Percentiles rank a stretch among this genome's conserved stretches.
Evolutionary conservation across 2,113 vertebrate species (phyloP).

Genomic region (Pogona vitticeps): DNA sequence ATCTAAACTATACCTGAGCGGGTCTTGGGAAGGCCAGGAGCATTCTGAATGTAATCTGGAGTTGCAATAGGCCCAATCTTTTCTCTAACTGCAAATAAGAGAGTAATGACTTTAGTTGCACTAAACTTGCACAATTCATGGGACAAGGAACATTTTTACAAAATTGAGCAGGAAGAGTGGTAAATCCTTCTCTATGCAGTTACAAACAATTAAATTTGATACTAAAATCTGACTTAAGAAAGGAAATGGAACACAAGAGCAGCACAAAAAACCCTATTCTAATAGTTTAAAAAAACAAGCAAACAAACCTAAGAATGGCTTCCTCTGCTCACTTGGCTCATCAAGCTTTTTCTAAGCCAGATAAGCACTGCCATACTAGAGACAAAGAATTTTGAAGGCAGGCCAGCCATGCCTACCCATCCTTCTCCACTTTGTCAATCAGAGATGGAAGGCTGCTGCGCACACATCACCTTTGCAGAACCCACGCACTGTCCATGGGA

Average conservation of each 20-base stretch:
- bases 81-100: slow-evolving; percentile 84
- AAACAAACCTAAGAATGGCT: background rate
- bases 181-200: background rate
- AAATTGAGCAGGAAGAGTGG: background rate
- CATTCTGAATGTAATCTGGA: slow-evolving; percentile 95
- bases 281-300: background rate
- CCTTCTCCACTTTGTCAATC: background rate
- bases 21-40: slow-evolving; percentile 95
- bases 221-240: no score
- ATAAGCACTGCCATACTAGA: background rate
- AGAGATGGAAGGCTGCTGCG: background rate
- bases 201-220: background rate
- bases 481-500: background rate
- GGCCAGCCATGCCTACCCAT: background rate
- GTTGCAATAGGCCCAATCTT: slow-evolving; percentile 97
- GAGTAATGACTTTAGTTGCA: background rate
- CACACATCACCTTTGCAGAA: background rate
- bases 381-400: background rate
- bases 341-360: background rate
- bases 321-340: background rate
- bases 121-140: background rate
- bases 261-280: background rate
- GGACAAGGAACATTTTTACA: background rate
- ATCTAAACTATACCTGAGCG: slow-evolving; percentile 85
- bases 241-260: no score